Evolutionary conservation across 2,113 vertebrate genomes (phyloP).

Genomic region (Siniperca knerii): DNA sequence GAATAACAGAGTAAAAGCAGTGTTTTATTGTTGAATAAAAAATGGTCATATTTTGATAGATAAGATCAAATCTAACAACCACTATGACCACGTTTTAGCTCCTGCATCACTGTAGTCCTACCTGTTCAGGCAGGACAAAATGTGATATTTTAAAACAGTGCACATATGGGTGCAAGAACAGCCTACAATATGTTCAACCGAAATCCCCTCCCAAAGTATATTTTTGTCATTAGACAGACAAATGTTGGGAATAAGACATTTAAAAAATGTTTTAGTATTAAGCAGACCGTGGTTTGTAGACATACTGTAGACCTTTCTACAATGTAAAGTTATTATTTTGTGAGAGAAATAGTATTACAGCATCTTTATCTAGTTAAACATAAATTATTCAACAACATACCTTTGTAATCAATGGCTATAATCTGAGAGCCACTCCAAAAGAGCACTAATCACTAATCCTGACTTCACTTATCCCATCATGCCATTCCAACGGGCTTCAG

Average conservation of each 20-base stretch:
- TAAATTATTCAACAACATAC: constrained; percentile 39
- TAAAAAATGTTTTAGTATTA: background rate
- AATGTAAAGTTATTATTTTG: background rate
- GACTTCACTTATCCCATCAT: constrained; percentile 76
- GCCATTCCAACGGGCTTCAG: constrained; percentile 76
- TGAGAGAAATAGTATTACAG: background rate
- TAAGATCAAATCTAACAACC: background rate
- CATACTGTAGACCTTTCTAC: background rate
- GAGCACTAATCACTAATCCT: constrained; percentile 71
- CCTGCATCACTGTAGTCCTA: background rate
- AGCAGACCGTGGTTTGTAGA: background rate
- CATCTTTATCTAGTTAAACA: constrained; percentile 36
- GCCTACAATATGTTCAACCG: background rate
- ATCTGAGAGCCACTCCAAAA: constrained; percentile 58
- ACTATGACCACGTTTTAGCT: background rate
- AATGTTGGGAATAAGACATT: constrained; percentile 10
- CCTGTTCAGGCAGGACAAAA: constrained; percentile 7
- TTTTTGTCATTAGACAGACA: background rate
- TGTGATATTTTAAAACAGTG: background rate
- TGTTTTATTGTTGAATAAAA: constrained; percentile 1
- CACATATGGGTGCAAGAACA: background rate
- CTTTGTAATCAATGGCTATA: constrained; percentile 52
- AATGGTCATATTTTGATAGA: background rate
- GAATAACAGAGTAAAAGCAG: background rate
- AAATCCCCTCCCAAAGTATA: background rate